These are phyloP conservation scores for Metallyticus violacea DNA, from an alignment of 2,888 invertebrate species.

Conservation along the genomic window DNA sequence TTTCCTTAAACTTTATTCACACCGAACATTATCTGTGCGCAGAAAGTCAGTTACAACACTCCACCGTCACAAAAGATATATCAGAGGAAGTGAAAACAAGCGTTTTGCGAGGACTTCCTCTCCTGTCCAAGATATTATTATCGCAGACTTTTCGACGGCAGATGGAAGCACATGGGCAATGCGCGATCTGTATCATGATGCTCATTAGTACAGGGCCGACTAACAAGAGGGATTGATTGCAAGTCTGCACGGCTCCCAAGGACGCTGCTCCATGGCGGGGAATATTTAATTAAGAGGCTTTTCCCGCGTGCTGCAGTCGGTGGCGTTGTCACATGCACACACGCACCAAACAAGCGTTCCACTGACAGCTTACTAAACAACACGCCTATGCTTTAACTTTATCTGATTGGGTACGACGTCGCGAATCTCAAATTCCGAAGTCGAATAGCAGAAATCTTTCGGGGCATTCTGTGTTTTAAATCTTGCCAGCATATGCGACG, in stretches of 20 bases:
- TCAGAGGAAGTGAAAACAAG: not conserved
- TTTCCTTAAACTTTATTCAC: too few species aligned
- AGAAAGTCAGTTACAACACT: not conserved
- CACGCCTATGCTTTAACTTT: too few species aligned
- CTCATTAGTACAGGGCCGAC: not conserved
- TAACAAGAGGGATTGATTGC: not conserved
- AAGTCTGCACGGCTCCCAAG: not conserved
- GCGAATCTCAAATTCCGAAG: not conserved
- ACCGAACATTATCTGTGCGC: not conserved
- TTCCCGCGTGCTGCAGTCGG: too few species aligned
- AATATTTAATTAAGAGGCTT: not conserved
- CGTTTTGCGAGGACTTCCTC: not conserved
- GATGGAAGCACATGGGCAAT: too few species aligned
- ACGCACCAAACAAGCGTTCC: too few species aligned
- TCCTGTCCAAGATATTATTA: not conserved
- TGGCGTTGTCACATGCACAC: not conserved
- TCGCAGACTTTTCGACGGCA: not conserved
- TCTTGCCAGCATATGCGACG: not conserved
- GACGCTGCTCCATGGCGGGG: too few species aligned
- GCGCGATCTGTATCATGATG: not conserved
- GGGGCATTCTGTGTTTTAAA: not conserved
- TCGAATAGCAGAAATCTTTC: not conserved
- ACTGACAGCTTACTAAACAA: not conserved
- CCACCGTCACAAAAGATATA: not conserved
- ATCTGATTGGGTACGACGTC: not conserved